Evolutionary conservation across 2,797 vertebrate genomes (phyloP), one percentile per base, ranked within the genome.

Genomic region (Neosalanx taihuensis): DNA sequence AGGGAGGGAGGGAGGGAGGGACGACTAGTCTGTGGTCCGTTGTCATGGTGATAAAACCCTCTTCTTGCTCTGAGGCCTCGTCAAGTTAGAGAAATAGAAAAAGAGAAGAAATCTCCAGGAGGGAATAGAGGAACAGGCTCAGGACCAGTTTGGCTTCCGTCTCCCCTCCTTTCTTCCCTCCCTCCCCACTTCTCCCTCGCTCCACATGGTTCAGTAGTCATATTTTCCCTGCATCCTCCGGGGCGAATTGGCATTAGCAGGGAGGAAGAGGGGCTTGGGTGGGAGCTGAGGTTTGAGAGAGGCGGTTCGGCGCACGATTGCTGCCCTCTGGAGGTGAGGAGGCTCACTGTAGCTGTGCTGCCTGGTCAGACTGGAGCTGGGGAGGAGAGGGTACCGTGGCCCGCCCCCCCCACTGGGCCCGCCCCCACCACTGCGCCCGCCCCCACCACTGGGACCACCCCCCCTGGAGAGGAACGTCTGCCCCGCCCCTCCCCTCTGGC

Each of bases 271-370:
- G 0, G 91, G 83, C 77, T 93, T 94, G 0, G 93, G 88, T 0
- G 91, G 87, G 18, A 87, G 46, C 13, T 92, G 89, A 0, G 94
- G 91, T 83, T 94, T 95, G 33, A 94, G 86, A 0, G 92, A 89
- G 3, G 86, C 85, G 0, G 93, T 91, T 20, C 94, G 88, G 56
- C 93, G 91, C 26, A 93, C 76, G 46, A 91, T 41, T 0, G 91
- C 87, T 0, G 87, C 83, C 29, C 91, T 85, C 59, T 88, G 91
- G 1, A 31, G 62, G 0, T 78, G 85, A 0, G 85, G 87, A 7
- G 86, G 88, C 6, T 90, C 90, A 10, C 85, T 92, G 88, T 92
- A 94, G n/a, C 93, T 93, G 84, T 92, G 93, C 77, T 94, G 93
- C 1, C 93, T 89, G 0, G 91, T 91, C 66, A 94, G 85, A 78